Conservation (phyloP, 2,797 vertebrate species). For the Ciconia nigra region DNA sequence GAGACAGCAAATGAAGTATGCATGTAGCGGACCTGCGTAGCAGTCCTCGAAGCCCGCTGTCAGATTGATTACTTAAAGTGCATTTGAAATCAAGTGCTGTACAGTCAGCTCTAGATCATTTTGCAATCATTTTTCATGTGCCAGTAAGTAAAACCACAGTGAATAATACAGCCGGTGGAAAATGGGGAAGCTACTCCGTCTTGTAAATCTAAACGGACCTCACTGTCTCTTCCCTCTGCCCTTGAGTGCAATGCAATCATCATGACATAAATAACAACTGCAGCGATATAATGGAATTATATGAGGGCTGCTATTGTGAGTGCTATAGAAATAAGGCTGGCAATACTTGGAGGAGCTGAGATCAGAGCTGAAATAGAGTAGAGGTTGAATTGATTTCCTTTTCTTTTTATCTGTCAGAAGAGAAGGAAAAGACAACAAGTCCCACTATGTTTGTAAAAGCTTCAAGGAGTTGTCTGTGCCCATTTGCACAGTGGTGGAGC, state of each 20-base stretch:
- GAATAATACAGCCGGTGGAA: not conserved
- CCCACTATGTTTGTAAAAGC: not conserved
- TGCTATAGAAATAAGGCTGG: not conserved
- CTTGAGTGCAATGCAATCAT: not conserved
- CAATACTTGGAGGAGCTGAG: not conserved
- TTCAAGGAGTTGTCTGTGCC: not conserved
- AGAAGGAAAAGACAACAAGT: not conserved
- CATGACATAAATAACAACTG: not conserved
- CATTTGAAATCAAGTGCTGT: constrained; percentile 16
- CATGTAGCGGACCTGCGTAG: not conserved
- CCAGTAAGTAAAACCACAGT: not conserved
- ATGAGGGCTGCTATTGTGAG: not conserved
- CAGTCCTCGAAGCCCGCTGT: constrained; percentile 18
- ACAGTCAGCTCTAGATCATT: constrained; percentile 2
- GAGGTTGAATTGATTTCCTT: not conserved
- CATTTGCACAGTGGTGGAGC: fast-evolving
- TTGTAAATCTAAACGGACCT: not conserved
- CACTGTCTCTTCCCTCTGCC: not conserved
- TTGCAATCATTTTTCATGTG: not conserved
- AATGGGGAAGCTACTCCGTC: not conserved
- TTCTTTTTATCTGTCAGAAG: not conserved
- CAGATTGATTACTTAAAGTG: constrained; percentile 47
- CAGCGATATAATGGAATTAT: not conserved
- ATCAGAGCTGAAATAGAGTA: not conserved
- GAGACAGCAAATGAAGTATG: constrained; percentile 24